Evolutionary conservation across 2,113 vertebrate species (phyloP), one percentile per base, ranked within the genome.

Genomic region (Coturnix japonica): DNA sequence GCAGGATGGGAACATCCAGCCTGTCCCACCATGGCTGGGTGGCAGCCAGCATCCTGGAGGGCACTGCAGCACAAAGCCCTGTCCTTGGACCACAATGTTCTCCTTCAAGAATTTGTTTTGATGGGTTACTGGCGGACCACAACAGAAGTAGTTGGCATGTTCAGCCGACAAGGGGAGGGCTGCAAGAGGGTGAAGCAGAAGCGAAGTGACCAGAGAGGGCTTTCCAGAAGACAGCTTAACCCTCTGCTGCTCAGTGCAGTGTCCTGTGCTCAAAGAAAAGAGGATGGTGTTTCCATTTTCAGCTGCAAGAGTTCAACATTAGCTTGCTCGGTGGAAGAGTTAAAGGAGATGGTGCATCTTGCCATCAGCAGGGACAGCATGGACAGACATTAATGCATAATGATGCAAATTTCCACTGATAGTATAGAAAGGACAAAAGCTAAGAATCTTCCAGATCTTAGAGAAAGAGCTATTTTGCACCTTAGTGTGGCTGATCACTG

Each of bases 161-260:
- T 56, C 67, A 15, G 72, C 33, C 21, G 33, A 30, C 37, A 30
- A 9, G 28, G 9, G 54, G 37, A 73, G 47, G 26, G n/a, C 0
- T 69, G 70, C 43, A 78, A 54, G 39, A 93, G 39, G 33, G 30
- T 17, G 14, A 33, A 73, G 49, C 41, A 80, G 46, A 74, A 75
- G 25, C 7, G 0, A 1, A 71, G 9, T 1, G 3, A 19, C 63
- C 65, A 35, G n/a, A 14, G 70, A n/a, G n/a, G 54, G 26, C 49
- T 78, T 64, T 39, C 73, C 43, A 21, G 11, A 63, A 33, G 60
- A 13, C 26, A 21, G 6, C 2, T 59, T n/a, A 44, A 60, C n/a
- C 12, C 30, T 30, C 25, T 25, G 8, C 71, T 70, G 46, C 63
- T 87, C 6, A 1, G 37, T 18, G 57, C 1, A 3, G 26, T 1